phyloP scores from a whole-genome alignment of 2,888 invertebrate genomes.

The Drosophila nigricruria region DNA sequence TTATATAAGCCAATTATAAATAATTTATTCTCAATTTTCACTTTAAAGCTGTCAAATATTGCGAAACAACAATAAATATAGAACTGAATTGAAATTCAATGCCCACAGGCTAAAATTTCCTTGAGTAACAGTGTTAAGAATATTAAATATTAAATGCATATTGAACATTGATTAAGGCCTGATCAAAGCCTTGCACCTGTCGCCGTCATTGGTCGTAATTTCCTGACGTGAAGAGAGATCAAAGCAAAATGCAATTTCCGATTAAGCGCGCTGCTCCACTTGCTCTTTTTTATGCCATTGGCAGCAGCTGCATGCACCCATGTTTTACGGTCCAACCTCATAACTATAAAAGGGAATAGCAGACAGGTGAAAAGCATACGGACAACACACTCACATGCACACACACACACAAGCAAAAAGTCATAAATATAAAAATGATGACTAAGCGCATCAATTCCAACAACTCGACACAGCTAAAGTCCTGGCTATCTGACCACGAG shows the following conservation, averaged over 20 bases:
- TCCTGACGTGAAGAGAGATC: conserved; percentile 62
- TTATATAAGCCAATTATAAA: not conserved
- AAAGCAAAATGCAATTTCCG: conserved; percentile 79
- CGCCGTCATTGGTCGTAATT: conserved; percentile 63
- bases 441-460: conserved; percentile 54
- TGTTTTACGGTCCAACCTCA: conserved; percentile 54
- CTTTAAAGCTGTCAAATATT: not conserved
- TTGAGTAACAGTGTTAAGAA: conserved; percentile 20
- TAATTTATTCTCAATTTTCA: not conserved
- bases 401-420: conserved; percentile 5
- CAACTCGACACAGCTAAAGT: conserved; percentile 2
- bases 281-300: conserved; percentile 23
- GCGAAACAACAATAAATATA: not conserved
- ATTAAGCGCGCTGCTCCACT: conserved; percentile 40
- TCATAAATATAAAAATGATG: conserved; percentile 25
- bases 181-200: conserved; percentile 7
- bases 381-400: not conserved
- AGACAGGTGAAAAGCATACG: conserved; percentile 10
- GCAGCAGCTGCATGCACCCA: conserved; percentile 52
- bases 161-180: conserved; percentile 45
- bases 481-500: conserved; percentile 37
- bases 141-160: conserved; percentile 32
- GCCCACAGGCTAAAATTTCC: not conserved
- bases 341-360: conserved; percentile 37
- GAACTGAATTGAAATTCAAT: not conserved